Evolutionary conservation across 1,140 invertebrate genomes (phyloP).

Genomic region (Forficula auricularia): DNA sequence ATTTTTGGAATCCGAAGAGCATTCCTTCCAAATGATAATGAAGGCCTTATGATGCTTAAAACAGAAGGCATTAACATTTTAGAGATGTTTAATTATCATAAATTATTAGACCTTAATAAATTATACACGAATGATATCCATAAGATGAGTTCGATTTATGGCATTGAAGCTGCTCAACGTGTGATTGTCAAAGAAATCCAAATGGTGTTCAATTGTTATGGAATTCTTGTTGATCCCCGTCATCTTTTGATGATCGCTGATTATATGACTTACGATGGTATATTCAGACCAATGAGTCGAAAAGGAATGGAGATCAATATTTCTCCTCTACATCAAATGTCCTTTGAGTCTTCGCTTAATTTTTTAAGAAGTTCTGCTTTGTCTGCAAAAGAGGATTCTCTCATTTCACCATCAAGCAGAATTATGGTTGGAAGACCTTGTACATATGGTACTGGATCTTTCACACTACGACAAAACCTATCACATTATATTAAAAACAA

Average conservation of each 20-base stretch:
- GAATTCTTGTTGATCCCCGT: constrained; percentile 82
- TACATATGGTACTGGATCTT: constrained; percentile 67
- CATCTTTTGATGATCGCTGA: constrained; percentile 88
- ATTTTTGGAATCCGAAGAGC: background rate
- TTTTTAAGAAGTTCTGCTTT: constrained; percentile 74
- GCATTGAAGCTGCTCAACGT: constrained; percentile 86
- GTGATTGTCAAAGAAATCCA: constrained; percentile 81
- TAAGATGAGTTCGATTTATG: constrained; percentile 72
- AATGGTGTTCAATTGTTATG: constrained; percentile 89
- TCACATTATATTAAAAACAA: background rate
- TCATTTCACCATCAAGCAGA: constrained; percentile 74
- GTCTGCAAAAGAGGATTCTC: constrained; percentile 46
- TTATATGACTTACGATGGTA: constrained; percentile 93
- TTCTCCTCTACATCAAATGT: constrained; percentile 95
- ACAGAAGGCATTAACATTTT: constrained; percentile 91
- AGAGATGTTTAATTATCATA: constrained; percentile 69
- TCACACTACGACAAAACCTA: constrained; percentile 32
- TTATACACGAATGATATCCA: constrained; percentile 93
- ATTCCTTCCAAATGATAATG: constrained; percentile 15
- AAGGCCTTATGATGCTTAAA: constrained; percentile 41
- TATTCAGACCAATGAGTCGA: constrained; percentile 75
- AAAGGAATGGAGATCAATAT: constrained; percentile 71
- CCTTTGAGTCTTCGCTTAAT: constrained; percentile 79
- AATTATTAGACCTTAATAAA: constrained; percentile 67
- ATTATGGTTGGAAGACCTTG: constrained; percentile 73